Conservation (phyloP, 2,797 vertebrate species). For the Smutsia gigantea region DNA sequence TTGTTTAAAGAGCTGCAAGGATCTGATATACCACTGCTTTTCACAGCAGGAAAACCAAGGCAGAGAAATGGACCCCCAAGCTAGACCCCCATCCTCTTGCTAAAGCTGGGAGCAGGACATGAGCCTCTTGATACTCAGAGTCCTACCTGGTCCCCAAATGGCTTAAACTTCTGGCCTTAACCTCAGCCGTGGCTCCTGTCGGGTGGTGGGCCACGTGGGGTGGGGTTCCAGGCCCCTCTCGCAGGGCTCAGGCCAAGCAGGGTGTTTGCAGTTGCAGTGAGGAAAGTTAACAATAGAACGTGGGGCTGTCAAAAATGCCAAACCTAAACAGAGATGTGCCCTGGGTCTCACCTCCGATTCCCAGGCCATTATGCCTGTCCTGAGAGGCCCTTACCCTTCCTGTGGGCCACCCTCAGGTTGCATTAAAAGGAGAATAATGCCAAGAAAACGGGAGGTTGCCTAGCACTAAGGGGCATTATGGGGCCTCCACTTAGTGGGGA, state of each 20-base stretch:
- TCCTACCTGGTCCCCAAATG: not conserved
- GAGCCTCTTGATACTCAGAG: not conserved
- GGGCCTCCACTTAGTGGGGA: not conserved
- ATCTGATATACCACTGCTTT: not conserved
- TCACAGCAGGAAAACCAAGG: not conserved
- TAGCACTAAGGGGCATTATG: not conserved
- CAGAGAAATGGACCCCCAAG: not conserved
- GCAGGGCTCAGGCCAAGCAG: not conserved
- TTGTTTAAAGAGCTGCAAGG: not conserved
- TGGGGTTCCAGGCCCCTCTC: not conserved
- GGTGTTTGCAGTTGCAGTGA: not conserved
- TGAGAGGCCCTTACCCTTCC: not conserved
- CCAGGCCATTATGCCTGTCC: not conserved
- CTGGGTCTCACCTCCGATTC: not conserved
- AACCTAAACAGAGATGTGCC: not conserved
- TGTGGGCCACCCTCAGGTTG: not conserved
- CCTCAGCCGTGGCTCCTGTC: not conserved
- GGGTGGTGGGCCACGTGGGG: fast-evolving
- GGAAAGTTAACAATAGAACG: not conserved
- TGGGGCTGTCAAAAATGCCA: not conserved
- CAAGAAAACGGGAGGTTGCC: not conserved
- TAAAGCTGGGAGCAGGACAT: not conserved
- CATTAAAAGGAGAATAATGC: not conserved
- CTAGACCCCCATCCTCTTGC: not conserved
- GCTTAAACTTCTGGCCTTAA: not conserved